A percentile compares a stretch with the other conserved stretches of the same genome.
Evolutionary conservation across 2,888 invertebrate genomes (phyloP).

Genomic region (Sphaerophoria taeniata): DNA sequence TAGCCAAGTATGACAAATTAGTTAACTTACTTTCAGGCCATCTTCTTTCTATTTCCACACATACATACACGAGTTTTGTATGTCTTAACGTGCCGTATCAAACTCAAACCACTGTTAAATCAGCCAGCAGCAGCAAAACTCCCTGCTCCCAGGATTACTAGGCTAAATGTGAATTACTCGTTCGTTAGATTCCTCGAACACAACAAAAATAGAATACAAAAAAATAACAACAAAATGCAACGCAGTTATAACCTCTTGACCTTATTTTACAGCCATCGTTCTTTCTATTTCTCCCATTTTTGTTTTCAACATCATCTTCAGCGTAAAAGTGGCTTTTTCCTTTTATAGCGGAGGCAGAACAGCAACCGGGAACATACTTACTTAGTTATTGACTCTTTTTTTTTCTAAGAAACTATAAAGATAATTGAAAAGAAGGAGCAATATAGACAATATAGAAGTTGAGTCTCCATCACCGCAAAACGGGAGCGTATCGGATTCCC

Average conservation of each 20-base stretch:
- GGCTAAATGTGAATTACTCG: slow-evolving; percentile 62
- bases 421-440: slow-evolving; percentile 43
- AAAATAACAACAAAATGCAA: background rate
- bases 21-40: slow-evolving; percentile 35
- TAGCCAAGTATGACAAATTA: slow-evolving; percentile 32
- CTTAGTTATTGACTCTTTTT: slow-evolving; percentile 1
- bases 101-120: no score
- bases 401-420: slow-evolving; percentile 40
- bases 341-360: slow-evolving; percentile 16
- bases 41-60: background rate
- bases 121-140: no score
- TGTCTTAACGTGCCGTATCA: no score
- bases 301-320: slow-evolving; percentile 12
- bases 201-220: slow-evolving; percentile 44
- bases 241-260: slow-evolving; percentile 71
- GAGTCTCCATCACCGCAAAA: background rate
- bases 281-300: slow-evolving; percentile 26
- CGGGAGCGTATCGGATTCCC: no score
- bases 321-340: slow-evolving; percentile 28
- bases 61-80: no score
- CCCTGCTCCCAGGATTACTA: slow-evolving; percentile 19
- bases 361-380: background rate
- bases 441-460: slow-evolving; percentile 32
- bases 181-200: slow-evolving; percentile 37
- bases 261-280: slow-evolving; percentile 55